phyloP scores from a whole-genome alignment of 2,888 invertebrate genomes.

The Tiliacea aurago region DNA sequence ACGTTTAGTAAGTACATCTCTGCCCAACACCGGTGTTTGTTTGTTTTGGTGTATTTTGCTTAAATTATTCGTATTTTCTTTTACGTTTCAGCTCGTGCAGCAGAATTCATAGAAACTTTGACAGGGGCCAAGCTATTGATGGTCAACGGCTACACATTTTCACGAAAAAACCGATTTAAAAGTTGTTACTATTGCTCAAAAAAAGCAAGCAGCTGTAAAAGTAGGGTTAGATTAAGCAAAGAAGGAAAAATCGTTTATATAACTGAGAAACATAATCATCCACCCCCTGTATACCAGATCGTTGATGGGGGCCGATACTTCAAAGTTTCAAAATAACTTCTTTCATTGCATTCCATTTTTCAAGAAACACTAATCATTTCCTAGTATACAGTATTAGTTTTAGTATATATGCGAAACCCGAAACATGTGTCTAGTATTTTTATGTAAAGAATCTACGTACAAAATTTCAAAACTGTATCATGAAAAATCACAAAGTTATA shows the following conservation, averaged over 20 bases:
- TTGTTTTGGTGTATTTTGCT: not conserved
- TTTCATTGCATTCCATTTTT: no score
- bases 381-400: no score
- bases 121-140: conserved; percentile 39
- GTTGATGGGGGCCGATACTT: conserved; percentile 6
- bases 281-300: conserved; percentile 3
- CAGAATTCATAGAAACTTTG: conserved; percentile 36
- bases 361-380: no score
- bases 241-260: conserved; percentile 5
- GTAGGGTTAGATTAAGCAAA: conserved; percentile 15
- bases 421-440: no score
- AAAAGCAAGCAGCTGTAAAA: conserved; percentile 21
- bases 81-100: conserved; percentile 18
- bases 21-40: no score
- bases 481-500: no score
- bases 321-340: conserved; percentile 14
- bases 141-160: conserved; percentile 49
- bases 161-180: conserved; percentile 17
- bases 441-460: no score
- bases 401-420: no score
- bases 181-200: conserved; percentile 51
- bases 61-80: not conserved
- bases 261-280: conserved; percentile 32
- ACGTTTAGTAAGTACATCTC: not conserved
- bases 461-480: no score